Percentiles rank a stretch among this genome's conserved stretches.
These are phyloP conservation scores for Scaptomyza graminum DNA, from an alignment of 1,140 invertebrate genomes.

Conservation along the genomic window DNA sequence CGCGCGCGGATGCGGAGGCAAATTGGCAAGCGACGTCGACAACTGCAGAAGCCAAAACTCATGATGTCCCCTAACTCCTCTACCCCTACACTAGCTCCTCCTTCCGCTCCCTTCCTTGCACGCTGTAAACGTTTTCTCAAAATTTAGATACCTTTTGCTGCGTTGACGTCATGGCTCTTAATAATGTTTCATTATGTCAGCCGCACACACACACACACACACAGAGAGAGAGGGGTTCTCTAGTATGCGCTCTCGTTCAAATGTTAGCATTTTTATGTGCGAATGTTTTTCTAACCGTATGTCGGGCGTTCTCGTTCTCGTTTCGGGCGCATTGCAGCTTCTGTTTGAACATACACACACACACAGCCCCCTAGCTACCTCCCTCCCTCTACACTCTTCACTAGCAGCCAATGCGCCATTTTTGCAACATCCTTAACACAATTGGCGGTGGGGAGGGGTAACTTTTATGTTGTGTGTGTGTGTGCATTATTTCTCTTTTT, in stretches of 20 bases:
- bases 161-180: constrained; percentile 83
- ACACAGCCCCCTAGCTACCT: background rate
- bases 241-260: constrained; percentile 61
- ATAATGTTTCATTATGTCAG: constrained; percentile 84
- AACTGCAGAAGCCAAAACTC: constrained; percentile 74
- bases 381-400: background rate
- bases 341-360: background rate
- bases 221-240: constrained; percentile 8
- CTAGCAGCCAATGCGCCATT: constrained; percentile 59
- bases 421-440: constrained; percentile 68
- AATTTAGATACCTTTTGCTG: constrained; percentile 81
- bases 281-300: constrained; percentile 83
- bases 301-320: constrained; percentile 66
- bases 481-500: constrained; percentile 75
- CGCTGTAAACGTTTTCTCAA: constrained; percentile 57
- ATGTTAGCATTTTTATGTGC: constrained; percentile 83
- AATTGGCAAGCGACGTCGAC: constrained; percentile 64
- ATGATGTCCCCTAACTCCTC: background rate
- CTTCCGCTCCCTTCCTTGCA: background rate
- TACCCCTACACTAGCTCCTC: background rate
- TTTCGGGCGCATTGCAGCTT: constrained; percentile 12
- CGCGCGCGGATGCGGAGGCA: constrained; percentile 32
- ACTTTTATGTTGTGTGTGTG: constrained; percentile 28
- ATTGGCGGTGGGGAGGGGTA: constrained; percentile 37
- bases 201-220: constrained; percentile 37